Evolutionary conservation across 2,888 invertebrate genomes (phyloP).

Genomic region (Crioceris asparagi): DNA sequence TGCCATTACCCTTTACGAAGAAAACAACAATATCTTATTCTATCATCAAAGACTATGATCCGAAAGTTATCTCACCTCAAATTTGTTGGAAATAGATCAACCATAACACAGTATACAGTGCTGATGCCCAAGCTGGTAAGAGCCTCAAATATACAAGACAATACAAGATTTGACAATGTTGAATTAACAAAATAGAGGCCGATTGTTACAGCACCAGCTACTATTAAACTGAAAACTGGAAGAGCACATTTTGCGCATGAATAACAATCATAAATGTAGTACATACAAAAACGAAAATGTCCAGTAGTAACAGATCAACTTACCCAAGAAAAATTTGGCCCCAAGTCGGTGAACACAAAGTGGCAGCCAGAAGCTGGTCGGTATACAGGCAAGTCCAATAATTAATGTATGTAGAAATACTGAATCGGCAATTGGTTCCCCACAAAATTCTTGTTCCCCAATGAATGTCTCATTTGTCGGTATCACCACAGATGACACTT

Average conservation of each 20-base stretch:
- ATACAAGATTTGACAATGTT: slow-evolving; percentile 57
- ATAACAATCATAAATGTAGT: background rate
- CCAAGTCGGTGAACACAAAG: slow-evolving; percentile 70
- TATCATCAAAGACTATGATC: background rate
- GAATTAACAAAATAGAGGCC: slow-evolving; percentile 66
- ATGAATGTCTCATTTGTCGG: slow-evolving; percentile 32
- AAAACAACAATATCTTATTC: background rate
- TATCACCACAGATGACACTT: slow-evolving; percentile 57
- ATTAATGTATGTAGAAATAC: slow-evolving; percentile 70
- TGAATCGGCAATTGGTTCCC: slow-evolving; percentile 50
- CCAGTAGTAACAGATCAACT: slow-evolving; percentile 29
- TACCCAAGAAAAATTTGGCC: slow-evolving; percentile 72
- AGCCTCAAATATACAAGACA: slow-evolving; percentile 72
- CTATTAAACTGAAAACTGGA: slow-evolving; percentile 62
- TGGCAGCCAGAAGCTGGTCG: slow-evolving; percentile 68
- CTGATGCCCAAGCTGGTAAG: slow-evolving; percentile 70
- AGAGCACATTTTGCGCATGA: slow-evolving; percentile 14
- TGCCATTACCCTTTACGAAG: slow-evolving; percentile 61
- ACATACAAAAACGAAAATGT: background rate
- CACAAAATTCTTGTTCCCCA: slow-evolving; percentile 46
- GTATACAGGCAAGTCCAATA: slow-evolving; percentile 69
- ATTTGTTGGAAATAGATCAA: slow-evolving; percentile 73
- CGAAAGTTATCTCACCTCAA: slow-evolving; percentile 48
- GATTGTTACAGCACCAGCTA: slow-evolving; percentile 62
- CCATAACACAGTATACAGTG: slow-evolving; percentile 70